Conservation (phyloP, 2,888 invertebrate genomes). For the Amphipyra berbera region DNA sequence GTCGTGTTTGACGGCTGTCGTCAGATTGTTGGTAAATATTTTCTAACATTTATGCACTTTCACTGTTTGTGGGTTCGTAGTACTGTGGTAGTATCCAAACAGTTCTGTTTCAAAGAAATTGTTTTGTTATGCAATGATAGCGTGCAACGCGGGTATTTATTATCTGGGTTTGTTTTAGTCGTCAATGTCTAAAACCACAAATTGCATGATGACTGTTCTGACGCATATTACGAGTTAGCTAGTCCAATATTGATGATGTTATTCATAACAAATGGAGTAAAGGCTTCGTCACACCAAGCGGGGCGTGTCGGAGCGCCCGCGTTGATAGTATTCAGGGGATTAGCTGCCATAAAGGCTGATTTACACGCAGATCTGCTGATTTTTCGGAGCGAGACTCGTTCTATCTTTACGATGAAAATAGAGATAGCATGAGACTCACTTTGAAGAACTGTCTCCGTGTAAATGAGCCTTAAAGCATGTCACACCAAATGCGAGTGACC, state of each 20-base stretch:
- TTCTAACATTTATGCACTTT: slow-evolving; percentile 69
- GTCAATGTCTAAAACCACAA: slow-evolving; percentile 37
- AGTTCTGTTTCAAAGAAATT: slow-evolving; percentile 44
- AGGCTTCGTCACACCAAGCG: no score
- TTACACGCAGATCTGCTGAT: no score
- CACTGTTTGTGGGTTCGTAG: slow-evolving; percentile 55
- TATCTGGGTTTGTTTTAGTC: slow-evolving; percentile 32
- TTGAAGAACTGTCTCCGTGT: no score
- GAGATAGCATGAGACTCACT: no score
- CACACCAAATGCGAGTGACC: no score
- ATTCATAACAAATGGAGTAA: not conserved
- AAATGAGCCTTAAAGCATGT: no score
- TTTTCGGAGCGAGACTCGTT: no score
- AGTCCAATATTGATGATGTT: slow-evolving; percentile 10
- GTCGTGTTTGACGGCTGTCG: slow-evolving; percentile 66
- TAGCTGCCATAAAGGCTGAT: no score
- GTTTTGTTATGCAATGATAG: slow-evolving; percentile 46
- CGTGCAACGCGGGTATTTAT: slow-evolving; percentile 50
- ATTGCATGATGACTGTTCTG: slow-evolving; percentile 16
- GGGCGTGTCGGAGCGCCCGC: no score
- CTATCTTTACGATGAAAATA: no score
- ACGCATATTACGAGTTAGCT: slow-evolving; percentile 9
- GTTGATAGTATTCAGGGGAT: no score
- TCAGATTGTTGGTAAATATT: slow-evolving; percentile 75
- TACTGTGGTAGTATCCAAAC: slow-evolving; percentile 33